Conservation (phyloP, 2,888 invertebrate species). For the Gonocerus acuteangulatus region DNA sequence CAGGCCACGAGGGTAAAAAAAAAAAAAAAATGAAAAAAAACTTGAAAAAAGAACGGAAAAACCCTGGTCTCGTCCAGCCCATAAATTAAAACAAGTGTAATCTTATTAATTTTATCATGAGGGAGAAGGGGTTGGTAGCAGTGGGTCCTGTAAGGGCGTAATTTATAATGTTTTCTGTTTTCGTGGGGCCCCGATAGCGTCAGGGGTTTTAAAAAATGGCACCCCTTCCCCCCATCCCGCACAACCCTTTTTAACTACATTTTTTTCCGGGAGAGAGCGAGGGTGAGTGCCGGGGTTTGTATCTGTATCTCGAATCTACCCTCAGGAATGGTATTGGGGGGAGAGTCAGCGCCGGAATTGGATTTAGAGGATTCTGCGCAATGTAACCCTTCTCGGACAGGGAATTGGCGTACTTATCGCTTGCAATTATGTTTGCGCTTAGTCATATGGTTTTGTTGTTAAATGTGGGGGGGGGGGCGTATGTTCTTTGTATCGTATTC, state of each 20-base stretch:
- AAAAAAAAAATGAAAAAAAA: constrained; percentile 24
- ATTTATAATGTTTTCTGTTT: constrained; percentile 29
- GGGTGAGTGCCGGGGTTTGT: background rate
- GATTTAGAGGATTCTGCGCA: constrained; percentile 14
- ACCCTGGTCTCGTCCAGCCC: constrained; percentile 22
- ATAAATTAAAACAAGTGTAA: constrained; percentile 35
- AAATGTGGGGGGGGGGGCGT: too few relatives aligned
- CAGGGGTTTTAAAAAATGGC: constrained; percentile 28
- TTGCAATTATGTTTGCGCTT: too few relatives aligned
- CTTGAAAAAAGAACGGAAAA: constrained; percentile 19
- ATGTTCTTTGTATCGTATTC: too few relatives aligned
- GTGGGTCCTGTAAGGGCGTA: constrained; percentile 10
- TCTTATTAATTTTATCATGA: constrained; percentile 35
- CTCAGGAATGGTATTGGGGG: constrained; percentile 22
- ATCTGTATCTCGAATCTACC: constrained; percentile 20
- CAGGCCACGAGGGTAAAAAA: constrained; percentile 12
- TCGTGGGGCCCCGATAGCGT: constrained; percentile 24
- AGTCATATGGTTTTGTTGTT: too few relatives aligned
- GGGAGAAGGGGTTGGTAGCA: constrained; percentile 8
- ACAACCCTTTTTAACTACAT: constrained; percentile 28
- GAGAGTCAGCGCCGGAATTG: background rate
- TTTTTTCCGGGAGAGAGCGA: constrained; percentile 6
- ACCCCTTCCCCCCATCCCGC: background rate
- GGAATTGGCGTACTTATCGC: background rate
- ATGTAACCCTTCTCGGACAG: background rate